Evolutionary conservation across 2,888 invertebrate genomes (phyloP), one percentile per base, ranked within the genome.

Genomic region (Mylabris sibirica): DNA sequence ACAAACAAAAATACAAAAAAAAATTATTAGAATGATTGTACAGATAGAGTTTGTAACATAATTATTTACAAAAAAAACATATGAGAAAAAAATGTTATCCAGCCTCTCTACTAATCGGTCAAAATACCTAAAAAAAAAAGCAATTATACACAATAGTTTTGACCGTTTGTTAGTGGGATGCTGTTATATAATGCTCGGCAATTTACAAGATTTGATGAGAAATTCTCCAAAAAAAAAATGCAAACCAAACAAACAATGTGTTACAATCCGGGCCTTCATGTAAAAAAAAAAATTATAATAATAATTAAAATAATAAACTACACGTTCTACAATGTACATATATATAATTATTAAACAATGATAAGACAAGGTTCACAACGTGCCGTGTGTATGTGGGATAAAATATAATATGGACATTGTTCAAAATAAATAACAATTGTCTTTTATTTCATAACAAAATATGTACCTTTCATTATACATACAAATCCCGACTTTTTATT

Each of bases 291-390:
- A 9, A 49, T 8, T 17, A 57, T n/a, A 14, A 57, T 22, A 26
- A 57, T 22, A 53, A 53, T 12, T 20, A 57, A 57, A 24, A 14
- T 4, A 53, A 26, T 30, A 57, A 26, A 57, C 75, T 89, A 89
- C 89, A 89, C 85, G 84, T 85, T 85, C 85, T 90, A 90, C 89
- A 90, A 89, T 90, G 90, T 90, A 90, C 89, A 90, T 82, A 81
- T 67, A 66, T 89, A 89, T 89, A 89, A 89, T 89, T 90, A 89
- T 89, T 89, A 57, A 26, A 89, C 89, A 89, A 90, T 89, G 91
- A 91, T 90, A 91, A 92, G 92, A 91, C 91, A 91, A 92, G 92
- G 92, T 92, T 93, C 92, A 92, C 93, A 91, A 92, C 91, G 92
- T 92, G 92, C 92, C 92, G 92, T 92, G 92, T 92, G 92, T 92